These are phyloP conservation scores for Phoeniculus purpureus DNA, from an alignment of 2,797 vertebrate species.

Conservation along the genomic window DNA sequence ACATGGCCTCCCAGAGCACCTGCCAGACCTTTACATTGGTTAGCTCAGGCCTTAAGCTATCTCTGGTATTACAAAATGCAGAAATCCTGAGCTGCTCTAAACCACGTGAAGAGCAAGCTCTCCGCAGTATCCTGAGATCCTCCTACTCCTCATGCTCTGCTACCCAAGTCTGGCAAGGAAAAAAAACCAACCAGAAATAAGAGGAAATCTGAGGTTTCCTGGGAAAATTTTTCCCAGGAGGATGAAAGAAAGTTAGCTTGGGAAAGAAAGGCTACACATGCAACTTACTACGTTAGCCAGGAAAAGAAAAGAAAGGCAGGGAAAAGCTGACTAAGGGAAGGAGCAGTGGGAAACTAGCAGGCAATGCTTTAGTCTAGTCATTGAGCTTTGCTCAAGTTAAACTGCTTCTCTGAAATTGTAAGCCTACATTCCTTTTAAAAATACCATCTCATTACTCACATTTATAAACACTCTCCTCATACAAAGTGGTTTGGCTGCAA, in stretches of 20 bases:
- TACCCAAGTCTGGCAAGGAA: not conserved
- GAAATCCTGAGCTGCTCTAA: conserved; percentile 3
- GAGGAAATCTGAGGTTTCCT: not conserved
- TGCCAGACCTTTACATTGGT: not conserved
- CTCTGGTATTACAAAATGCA: not conserved
- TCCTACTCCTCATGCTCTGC: conserved; percentile 42
- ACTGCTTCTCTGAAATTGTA: not conserved
- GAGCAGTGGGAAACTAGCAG: conserved; percentile 23
- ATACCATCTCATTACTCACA: not conserved
- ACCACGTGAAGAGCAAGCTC: not conserved
- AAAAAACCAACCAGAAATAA: not conserved
- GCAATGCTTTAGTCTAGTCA: not conserved
- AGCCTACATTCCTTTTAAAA: not conserved
- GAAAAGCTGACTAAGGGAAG: not conserved
- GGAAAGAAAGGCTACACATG: not conserved
- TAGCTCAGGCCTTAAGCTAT: not conserved
- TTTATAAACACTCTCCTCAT: not conserved
- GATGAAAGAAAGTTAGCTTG: not conserved
- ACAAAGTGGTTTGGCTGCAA: not conserved
- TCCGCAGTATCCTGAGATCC: not conserved
- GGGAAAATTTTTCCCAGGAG: not conserved
- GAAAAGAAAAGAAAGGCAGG: not conserved
- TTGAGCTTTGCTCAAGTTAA: not conserved
- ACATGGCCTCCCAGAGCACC: not conserved
- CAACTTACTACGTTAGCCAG: not conserved